Conservation (phyloP, 2,888 invertebrate species). For the Hermodice carunculata region DNA sequence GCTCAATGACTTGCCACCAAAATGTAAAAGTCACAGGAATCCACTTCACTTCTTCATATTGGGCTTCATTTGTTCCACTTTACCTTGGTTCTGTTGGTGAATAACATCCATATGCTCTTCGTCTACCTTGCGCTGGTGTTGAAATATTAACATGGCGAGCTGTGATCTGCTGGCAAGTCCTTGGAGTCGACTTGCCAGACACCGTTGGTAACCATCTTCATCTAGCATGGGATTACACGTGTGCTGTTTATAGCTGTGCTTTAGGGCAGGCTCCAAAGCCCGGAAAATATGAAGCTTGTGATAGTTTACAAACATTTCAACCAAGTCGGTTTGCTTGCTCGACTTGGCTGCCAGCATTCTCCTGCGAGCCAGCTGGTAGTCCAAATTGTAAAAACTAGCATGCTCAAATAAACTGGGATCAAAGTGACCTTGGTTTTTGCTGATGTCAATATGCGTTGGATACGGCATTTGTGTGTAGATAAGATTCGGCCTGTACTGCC, state of each 20-base stretch:
- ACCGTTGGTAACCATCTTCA: slow-evolving; percentile 46
- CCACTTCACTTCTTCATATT: too few relatives aligned
- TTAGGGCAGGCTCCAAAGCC: slow-evolving; percentile 85
- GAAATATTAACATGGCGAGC: slow-evolving; percentile 63
- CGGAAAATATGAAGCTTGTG: slow-evolving; percentile 78
- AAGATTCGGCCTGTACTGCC: slow-evolving; percentile 83
- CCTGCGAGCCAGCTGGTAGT: slow-evolving; percentile 78
- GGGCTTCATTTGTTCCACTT: slow-evolving; percentile 40
- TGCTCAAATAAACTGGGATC: slow-evolving; percentile 81
- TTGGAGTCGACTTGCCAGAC: slow-evolving; percentile 51
- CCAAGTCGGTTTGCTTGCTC: slow-evolving; percentile 69
- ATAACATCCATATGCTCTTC: slow-evolving; percentile 33
- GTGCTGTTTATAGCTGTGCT: slow-evolving; percentile 71
- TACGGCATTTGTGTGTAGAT: slow-evolving; percentile 62
- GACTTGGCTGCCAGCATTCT: slow-evolving; percentile 70
- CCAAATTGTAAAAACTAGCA: slow-evolving; percentile 85
- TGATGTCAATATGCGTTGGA: slow-evolving; percentile 62
- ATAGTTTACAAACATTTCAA: slow-evolving; percentile 80
- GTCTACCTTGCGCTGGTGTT: slow-evolving; percentile 50
- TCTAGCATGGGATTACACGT: slow-evolving; percentile 54
- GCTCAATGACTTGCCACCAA: too few relatives aligned
- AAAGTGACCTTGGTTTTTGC: slow-evolving; percentile 78
- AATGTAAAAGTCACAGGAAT: too few relatives aligned
- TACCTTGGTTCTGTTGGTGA: slow-evolving; percentile 31
- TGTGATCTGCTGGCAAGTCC: slow-evolving; percentile 62